Evolutionary conservation across 2,888 invertebrate species (phyloP).

Genomic region (Torymus aiolomorphi): DNA sequence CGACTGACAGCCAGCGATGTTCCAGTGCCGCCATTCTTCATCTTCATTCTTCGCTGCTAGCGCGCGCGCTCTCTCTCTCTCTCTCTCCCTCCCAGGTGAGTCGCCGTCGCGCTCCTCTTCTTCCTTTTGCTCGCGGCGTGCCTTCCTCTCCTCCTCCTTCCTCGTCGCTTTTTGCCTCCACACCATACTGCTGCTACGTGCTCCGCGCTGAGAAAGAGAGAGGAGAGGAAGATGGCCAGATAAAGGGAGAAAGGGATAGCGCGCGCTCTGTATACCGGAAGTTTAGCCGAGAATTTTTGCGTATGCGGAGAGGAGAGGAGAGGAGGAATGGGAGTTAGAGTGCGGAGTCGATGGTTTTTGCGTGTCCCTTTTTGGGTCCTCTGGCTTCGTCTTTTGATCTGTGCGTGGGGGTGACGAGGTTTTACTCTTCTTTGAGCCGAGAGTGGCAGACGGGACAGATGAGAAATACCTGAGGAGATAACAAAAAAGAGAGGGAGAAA

Average conservation of each 20-base stretch:
- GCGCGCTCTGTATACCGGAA: constrained; percentile 24
- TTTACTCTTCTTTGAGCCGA: no score
- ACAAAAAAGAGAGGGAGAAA: no score
- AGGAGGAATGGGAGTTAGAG: no score
- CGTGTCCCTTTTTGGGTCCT: no score
- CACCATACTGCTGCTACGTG: neutral
- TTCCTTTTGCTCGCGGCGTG: constrained; percentile 11
- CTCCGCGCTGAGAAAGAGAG: neutral
- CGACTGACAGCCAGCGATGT: constrained; percentile 73
- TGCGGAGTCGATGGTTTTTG: no score
- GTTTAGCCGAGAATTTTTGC: constrained; percentile 18
- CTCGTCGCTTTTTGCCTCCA: constrained; percentile 48
- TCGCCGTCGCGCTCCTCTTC: constrained; percentile 53
- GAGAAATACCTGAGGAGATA: no score
- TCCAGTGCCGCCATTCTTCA: constrained; percentile 73
- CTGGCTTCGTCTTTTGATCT: no score
- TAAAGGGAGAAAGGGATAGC: constrained; percentile 23
- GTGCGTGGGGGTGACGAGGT: no score
- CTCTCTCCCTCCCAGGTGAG: constrained; percentile 54
- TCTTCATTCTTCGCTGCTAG: constrained; percentile 69
- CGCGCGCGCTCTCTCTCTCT: constrained; percentile 48
- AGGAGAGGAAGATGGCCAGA: constrained; percentile 10
- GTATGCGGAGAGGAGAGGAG: neutral
- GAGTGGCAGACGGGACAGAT: no score
- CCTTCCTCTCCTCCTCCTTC: constrained; percentile 38